These are phyloP conservation scores for Narcine bancroftii DNA, from an alignment of 2,113 vertebrate genomes.

Conservation along the genomic window DNA sequence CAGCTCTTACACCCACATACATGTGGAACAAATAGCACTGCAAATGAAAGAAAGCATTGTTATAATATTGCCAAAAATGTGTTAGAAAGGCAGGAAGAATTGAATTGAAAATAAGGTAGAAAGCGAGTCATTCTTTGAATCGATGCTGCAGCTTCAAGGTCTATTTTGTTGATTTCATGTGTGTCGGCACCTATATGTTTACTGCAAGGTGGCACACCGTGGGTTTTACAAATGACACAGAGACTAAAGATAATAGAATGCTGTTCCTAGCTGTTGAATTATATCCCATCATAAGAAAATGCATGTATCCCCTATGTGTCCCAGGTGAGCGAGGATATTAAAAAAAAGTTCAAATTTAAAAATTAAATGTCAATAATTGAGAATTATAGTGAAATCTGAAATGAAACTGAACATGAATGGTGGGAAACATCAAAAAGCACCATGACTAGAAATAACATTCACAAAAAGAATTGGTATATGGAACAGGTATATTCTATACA, in stretches of 20 bases:
- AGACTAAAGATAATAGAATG: neutral
- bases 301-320: neutral
- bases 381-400: neutral
- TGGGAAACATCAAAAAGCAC: neutral
- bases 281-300: neutral
- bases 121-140: conserved; percentile 4
- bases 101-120: neutral
- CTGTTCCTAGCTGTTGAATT: neutral
- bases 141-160: neutral
- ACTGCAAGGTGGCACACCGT: neutral
- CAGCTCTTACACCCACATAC: conserved; percentile 94
- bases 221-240: neutral
- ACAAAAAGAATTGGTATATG: neutral
- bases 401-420: neutral
- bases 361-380: neutral
- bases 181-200: neutral
- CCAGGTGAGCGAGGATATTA: neutral
- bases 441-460: neutral
- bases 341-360: neutral
- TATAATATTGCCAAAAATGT: neutral
- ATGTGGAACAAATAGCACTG: conserved; percentile 97
- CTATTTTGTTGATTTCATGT: neutral
- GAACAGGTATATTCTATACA: neutral
- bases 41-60: conserved; percentile 21
- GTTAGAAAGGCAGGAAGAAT: neutral